Evolutionary conservation across 2,888 invertebrate species (phyloP).

Genomic region (Cryptosula pallasiana): DNA sequence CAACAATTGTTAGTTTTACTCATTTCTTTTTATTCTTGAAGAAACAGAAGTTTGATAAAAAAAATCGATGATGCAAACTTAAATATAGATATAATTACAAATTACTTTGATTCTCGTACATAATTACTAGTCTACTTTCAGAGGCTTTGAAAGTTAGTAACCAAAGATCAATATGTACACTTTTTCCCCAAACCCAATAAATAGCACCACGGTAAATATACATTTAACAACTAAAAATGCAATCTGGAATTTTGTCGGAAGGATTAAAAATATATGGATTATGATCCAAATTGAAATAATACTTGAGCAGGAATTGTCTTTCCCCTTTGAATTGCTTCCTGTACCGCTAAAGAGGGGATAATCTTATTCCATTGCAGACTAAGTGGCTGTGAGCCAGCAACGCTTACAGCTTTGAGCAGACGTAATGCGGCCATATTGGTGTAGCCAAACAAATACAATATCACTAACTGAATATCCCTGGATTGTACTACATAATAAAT

Average conservation of each 20-base stretch:
- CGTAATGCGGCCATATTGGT: no score
- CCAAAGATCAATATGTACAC: background rate
- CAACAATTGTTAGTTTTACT: no score
- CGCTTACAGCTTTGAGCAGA: no score
- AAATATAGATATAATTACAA: background rate
- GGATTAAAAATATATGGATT: conserved; percentile 2
- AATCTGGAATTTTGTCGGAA: conserved; percentile 14
- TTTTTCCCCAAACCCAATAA: conserved; percentile 9
- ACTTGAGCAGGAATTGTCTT: background rate
- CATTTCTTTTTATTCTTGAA: no score
- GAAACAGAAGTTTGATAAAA: background rate
- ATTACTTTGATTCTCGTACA: background rate
- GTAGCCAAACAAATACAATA: no score
- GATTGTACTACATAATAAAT: no score
- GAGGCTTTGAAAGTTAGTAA: no score
- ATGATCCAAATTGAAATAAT: background rate
- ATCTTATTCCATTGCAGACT: no score
- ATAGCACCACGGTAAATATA: conserved; percentile 3
- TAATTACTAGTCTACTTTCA: background rate
- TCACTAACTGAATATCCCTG: no score
- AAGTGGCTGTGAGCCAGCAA: no score
- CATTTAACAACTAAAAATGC: background rate
- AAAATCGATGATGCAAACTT: background rate
- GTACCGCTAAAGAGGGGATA: background rate
- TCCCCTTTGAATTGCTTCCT: background rate